Evolutionary conservation across 2,888 invertebrate genomes (phyloP), one percentile per base, ranked within the genome.

Genomic region (Steinernema scapterisci): DNA sequence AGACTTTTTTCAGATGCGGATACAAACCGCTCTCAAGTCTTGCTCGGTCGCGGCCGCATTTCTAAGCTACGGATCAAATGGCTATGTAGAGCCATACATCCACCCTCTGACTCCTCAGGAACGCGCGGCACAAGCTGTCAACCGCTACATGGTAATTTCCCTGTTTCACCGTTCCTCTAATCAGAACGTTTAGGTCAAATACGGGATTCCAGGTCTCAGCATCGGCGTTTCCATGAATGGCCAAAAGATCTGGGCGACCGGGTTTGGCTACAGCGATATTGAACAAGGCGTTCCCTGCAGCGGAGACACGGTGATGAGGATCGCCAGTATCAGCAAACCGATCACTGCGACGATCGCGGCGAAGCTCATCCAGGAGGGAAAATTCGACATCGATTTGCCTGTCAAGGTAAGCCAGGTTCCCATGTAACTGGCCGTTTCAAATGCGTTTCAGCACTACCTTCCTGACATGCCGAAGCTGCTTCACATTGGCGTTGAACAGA

Each of bases 251-350:
- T 89, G 88, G 88, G 80, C 78, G 27, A 83, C 86, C 75, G 89
- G 89, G 7, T 87, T 90, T 76, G 91, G 91, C 0, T 90, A 88
- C 82, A 86, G 90, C 38, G 90, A 91, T 82, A 82, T 91, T 1
- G 91, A 91, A 85, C 91, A 90, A 77, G 77, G 88, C 90, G 90
- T 83, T 82, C 84, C 9, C 23, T 80, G 80, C 73, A 77, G 27
- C 72, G 71, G 71, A 9, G 52, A 79, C 27, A 79, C 79, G 6
- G 89, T 91, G 0, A 89, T 91, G 89, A 86, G 91, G 45, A 91
- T 91, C 74, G 91, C 91, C 48, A 91, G 91, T 81, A 91, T 91
- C 78, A 91, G 91, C 83, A 91, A 91, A 83, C 84, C 90, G 16
- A 88, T 91, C 75, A 90, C 91, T 16, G 89, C 90, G 88, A 87